Evolutionary conservation across 2,888 invertebrate species (phyloP).

Genomic region (Hydrotaea diabolus): DNA sequence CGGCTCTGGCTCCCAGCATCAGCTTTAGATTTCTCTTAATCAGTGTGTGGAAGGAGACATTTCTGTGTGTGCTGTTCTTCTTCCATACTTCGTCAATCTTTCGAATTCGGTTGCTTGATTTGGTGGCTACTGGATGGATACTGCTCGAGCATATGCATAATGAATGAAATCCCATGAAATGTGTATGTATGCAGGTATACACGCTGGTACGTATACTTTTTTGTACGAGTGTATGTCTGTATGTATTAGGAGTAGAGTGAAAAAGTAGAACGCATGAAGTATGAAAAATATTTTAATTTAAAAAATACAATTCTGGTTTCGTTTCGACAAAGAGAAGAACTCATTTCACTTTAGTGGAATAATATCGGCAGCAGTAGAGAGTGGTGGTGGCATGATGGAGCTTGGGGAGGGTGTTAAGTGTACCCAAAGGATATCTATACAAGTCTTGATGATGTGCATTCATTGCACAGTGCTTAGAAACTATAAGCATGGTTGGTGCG

Average conservation of each 20-base stretch:
- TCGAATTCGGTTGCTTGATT: neutral
- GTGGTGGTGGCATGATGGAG: neutral
- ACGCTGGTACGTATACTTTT: neutral
- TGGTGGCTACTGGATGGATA: too few relatives aligned
- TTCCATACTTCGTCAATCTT: slow-evolving; percentile 6
- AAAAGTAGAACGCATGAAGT: slow-evolving; percentile 41
- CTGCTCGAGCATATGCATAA: slow-evolving; percentile 44
- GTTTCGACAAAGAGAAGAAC: slow-evolving; percentile 35
- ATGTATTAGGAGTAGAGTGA: slow-evolving; percentile 4
- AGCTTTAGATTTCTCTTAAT: slow-evolving; percentile 20
- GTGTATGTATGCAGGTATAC: slow-evolving; percentile 19
- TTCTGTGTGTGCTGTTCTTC: slow-evolving; percentile 12
- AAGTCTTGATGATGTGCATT: slow-evolving; percentile 49
- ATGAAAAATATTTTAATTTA: slow-evolving; percentile 65
- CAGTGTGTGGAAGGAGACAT: neutral
- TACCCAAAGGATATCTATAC: slow-evolving; percentile 64
- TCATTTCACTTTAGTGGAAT: slow-evolving; percentile 50
- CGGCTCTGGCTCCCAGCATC: neutral
- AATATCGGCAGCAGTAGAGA: slow-evolving; percentile 10
- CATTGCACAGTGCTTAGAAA: slow-evolving; percentile 20
- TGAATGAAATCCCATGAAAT: slow-evolving; percentile 45
- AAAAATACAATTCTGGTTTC: slow-evolving; percentile 62
- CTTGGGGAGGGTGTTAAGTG: slow-evolving; percentile 21
- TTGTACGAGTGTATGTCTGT: neutral
- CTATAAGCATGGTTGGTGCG: neutral